Percentiles rank a stretch among this genome's conserved stretches.
Conservation (phyloP, 64 coral and sea anemone genomes). For the Montipora cactus region DNA sequence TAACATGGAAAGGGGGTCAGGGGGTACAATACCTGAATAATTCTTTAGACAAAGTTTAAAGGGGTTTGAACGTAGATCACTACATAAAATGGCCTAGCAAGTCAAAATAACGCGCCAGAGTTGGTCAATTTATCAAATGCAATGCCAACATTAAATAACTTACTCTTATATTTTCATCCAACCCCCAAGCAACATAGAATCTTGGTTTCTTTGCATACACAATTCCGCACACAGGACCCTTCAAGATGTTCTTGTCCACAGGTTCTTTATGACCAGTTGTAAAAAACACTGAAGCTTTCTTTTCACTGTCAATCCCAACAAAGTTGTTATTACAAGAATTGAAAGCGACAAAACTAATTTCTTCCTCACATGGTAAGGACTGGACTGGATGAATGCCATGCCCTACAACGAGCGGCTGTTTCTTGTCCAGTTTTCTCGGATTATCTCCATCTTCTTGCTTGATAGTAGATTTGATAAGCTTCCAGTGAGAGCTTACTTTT, state of each 20-base stretch:
- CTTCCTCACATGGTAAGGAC: conserved; percentile 57
- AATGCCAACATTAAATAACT: not conserved
- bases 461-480: conserved; percentile 76
- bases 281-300: conserved; percentile 64
- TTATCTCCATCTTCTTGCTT: conserved; percentile 55
- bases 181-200: conserved; percentile 86
- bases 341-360: conserved; percentile 61
- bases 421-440: conserved; percentile 77
- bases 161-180: conserved; percentile 81
- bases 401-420: conserved; percentile 64
- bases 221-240: conserved; percentile 70
- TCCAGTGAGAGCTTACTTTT: conserved; percentile 94
- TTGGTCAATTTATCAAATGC: not conserved
- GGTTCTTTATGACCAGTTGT: conserved; percentile 65
- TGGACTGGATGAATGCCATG: conserved; percentile 78
- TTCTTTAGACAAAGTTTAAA: too few species aligned
- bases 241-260: conserved; percentile 43
- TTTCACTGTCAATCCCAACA: conserved; percentile 65
- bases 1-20: too few species aligned
- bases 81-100: too few species aligned
- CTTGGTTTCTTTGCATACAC: conserved; percentile 77
- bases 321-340: conserved; percentile 66
- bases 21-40: too few species aligned
- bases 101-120: not conserved
- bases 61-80: too few species aligned